Percentiles rank a stretch among this genome's conserved stretches.
Conservation (phyloP, 2,113 vertebrate species). For the Scomber colias region DNA sequence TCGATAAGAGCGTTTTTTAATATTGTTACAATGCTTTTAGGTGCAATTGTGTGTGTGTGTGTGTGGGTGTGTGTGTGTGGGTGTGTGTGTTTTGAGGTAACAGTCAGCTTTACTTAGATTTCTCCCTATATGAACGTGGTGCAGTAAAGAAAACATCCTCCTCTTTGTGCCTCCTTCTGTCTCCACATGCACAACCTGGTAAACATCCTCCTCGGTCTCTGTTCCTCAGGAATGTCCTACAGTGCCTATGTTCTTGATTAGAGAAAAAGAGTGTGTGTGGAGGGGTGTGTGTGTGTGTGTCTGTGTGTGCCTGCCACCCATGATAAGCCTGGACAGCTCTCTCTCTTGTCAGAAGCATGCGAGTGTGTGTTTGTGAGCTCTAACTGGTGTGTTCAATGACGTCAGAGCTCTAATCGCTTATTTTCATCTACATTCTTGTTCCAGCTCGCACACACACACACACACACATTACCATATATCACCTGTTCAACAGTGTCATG, state of each 20-base stretch:
- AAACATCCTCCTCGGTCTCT: constrained; percentile 66
- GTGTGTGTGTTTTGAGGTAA: neutral
- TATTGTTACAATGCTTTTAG: neutral
- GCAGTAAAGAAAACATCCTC: constrained; percentile 65
- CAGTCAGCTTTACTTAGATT: neutral
- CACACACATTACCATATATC: too few species aligned
- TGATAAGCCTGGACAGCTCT: constrained; percentile 28
- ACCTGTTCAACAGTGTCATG: too few species aligned
- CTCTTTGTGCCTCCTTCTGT: constrained; percentile 46
- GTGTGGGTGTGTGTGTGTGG: neutral
- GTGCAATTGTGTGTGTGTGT: neutral
- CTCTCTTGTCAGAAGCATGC: neutral
- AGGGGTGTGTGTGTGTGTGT: constrained; percentile 7
- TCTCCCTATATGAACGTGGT: constrained; percentile 10
- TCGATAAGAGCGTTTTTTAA: constrained; percentile 26
- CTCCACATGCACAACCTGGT: constrained; percentile 32
- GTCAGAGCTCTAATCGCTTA: constrained; percentile 30
- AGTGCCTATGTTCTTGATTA: constrained; percentile 21
- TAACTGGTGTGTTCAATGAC: constrained; percentile 4
- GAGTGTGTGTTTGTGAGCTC: neutral
- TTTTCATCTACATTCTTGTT: constrained; percentile 35
- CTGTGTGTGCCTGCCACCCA: neutral
- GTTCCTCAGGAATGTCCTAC: constrained; percentile 60
- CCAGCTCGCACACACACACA: constrained; percentile 6
- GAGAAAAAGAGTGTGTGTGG: neutral